phyloP scores from a whole-genome alignment of 2,113 vertebrate species.

The Macquaria australasica region DNA sequence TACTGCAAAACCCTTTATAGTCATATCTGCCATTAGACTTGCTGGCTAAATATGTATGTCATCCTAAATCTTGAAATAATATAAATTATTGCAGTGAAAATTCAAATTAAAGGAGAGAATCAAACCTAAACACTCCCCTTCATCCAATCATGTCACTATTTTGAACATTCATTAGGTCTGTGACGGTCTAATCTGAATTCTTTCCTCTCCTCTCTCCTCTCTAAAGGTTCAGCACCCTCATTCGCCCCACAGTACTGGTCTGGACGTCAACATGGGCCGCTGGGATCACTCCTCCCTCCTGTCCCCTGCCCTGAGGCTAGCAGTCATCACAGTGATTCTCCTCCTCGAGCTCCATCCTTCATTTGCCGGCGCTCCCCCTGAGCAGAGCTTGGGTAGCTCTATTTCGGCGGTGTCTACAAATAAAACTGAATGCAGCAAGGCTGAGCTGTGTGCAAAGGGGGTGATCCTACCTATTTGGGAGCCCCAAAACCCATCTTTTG shows the following conservation, averaged over 20 bases:
- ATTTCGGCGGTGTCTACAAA: constrained; percentile 77
- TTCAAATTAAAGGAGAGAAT: not conserved
- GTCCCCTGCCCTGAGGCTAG: constrained; percentile 82
- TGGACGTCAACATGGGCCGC: constrained; percentile 83
- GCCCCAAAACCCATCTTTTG: constrained; percentile 94
- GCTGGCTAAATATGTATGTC: no score
- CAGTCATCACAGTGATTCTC: constrained; percentile 82
- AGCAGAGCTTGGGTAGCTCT: constrained; percentile 72
- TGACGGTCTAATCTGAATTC: constrained; percentile 3
- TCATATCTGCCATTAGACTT: not conserved
- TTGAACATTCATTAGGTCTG: not conserved
- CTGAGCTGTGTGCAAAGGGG: constrained; percentile 88
- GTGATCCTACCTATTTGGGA: constrained; percentile 96
- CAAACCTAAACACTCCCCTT: not conserved
- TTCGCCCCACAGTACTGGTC: constrained; percentile 33
- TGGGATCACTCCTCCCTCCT: constrained; percentile 71
- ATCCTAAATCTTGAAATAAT: not conserved
- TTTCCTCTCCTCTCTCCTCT: constrained; percentile 50
- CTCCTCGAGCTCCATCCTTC: constrained; percentile 81
- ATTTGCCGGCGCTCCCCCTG: constrained; percentile 70
- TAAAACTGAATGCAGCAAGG: constrained; percentile 86
- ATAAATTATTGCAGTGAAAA: not conserved
- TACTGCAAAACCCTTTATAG: not conserved
- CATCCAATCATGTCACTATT: not conserved
- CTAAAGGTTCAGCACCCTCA: constrained; percentile 75